Evolutionary conservation across 2,113 vertebrate species (phyloP).

Genomic region (Poecilia latipinna): DNA sequence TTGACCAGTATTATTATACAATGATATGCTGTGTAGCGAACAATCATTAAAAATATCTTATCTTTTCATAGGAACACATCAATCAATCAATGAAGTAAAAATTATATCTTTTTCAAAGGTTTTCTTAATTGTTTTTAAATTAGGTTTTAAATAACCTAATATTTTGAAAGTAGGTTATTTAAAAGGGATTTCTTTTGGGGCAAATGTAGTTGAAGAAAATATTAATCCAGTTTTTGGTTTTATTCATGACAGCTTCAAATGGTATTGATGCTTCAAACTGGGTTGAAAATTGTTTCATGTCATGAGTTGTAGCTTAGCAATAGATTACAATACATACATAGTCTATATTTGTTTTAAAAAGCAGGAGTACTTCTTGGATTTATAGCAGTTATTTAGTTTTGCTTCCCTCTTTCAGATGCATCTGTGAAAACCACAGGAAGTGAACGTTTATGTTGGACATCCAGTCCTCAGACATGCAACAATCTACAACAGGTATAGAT

Average conservation of each 20-base stretch:
- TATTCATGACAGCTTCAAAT: neutral
- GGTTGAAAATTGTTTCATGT: neutral
- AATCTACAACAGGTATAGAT: conserved; percentile 49
- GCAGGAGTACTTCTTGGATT: neutral
- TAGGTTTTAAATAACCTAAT: neutral
- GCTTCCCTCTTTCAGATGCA: conserved; percentile 34
- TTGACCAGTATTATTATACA: too few species aligned
- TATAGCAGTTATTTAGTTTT: conserved; percentile 1
- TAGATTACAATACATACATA: neutral
- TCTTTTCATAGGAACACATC: neutral
- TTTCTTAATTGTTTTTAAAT: neutral
- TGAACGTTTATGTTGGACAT: conserved; percentile 27
- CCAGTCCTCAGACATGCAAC: conserved; percentile 13
- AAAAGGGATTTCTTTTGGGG: neutral
- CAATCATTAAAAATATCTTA: too few species aligned
- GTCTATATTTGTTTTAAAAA: neutral
- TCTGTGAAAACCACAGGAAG: conserved; percentile 35
- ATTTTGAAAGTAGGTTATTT: neutral
- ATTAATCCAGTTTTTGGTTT: neutral
- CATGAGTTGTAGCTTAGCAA: neutral
- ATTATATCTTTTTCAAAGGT: too few species aligned
- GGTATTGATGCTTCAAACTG: neutral
- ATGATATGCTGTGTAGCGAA: too few species aligned
- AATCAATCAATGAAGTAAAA: neutral
- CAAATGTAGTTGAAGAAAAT: neutral